Conservation (phyloP, 2,888 invertebrate species). For the Gandaritis pyraliata region DNA sequence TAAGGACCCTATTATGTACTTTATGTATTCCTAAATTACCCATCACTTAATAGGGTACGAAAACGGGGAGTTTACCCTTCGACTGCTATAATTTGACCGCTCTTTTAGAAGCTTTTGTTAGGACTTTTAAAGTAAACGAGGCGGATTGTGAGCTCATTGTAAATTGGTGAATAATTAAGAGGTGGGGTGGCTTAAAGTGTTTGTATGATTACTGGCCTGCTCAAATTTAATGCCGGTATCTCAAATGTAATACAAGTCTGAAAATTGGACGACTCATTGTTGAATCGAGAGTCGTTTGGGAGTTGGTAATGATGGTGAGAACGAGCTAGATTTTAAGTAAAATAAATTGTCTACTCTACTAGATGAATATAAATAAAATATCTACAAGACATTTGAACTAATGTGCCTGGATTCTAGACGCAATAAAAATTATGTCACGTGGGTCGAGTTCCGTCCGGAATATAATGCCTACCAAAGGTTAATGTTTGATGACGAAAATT, state of each 20-base stretch:
- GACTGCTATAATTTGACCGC: conserved; percentile 58
- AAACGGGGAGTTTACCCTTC: conserved; percentile 68
- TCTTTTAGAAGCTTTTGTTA: conserved; percentile 30
- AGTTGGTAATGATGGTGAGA: conserved; percentile 19
- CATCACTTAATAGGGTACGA: conserved; percentile 81
- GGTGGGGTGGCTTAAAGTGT: conserved; percentile 78
- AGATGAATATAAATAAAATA: too few species aligned
- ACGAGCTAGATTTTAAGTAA: conserved; percentile 13
- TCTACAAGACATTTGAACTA: too few species aligned
- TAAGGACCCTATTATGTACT: conserved; percentile 84
- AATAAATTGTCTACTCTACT: not conserved
- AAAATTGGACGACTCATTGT: conserved; percentile 59
- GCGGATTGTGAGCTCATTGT: conserved; percentile 51
- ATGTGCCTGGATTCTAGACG: too few species aligned
- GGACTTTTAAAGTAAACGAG: conserved; percentile 18
- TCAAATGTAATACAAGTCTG: conserved; percentile 62
- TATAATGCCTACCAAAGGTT: too few species aligned
- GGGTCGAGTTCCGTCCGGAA: too few species aligned
- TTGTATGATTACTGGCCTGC: conserved; percentile 78
- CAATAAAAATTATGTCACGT: too few species aligned
- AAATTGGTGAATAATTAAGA: conserved; percentile 58
- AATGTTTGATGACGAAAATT: too few species aligned
- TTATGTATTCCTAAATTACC: conserved; percentile 84
- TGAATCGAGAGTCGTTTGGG: conserved; percentile 29
- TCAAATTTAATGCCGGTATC: conserved; percentile 77